Base-by-base conservation (phyloP, 2,113 vertebrate genomes). In the Aythya baeri region DNA sequence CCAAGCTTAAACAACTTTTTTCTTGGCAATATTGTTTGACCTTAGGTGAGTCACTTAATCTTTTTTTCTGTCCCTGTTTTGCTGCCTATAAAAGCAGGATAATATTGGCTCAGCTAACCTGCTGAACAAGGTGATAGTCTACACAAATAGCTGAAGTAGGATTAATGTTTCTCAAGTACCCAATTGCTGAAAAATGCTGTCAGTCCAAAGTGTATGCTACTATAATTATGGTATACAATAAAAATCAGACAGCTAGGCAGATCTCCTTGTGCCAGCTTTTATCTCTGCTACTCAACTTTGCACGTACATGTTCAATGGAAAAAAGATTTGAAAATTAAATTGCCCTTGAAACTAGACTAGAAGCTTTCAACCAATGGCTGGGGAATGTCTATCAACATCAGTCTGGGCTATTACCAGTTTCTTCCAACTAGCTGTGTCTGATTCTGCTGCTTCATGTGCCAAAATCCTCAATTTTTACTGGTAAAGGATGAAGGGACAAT, bases 71-170 rank as follows among this genome's bases (percentile, higher is more conserved):
- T 81, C 17, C 55, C 46, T 91, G 43, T 85, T 94, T 85, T 87
- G 6, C 54, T 76, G 17, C 32, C 77, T 65, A 58, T 50, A 54
- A 54, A 91, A 85, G 26, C 49, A 82, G 59, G 29, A 76, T 83
- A 93, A 67, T 50, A 75, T 14, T 75, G 65, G 52, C 80, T 94
- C 70, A 14, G 43, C 46, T 72, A 77, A 55, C 22, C 61, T 68
- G 70, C 91, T 91, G 81, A 90, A 91, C 81, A 91, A 92, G 34
- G 52, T 55, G 83, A 89, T 75, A 84, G 81, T 86, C 86, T 79
- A 68, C 61, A 78, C 49, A 91, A 95, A 84, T 65, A 84, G 66
- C 73, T 46, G 77, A 57, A 68, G 38, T 43, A 50, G 78, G 36
- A 78, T 93, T 94, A 95, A 46, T 92, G 72, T 82, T 89, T 86